Evolutionary conservation across 1,140 invertebrate genomes (phyloP).

Genomic region (Sinella curviseta): DNA sequence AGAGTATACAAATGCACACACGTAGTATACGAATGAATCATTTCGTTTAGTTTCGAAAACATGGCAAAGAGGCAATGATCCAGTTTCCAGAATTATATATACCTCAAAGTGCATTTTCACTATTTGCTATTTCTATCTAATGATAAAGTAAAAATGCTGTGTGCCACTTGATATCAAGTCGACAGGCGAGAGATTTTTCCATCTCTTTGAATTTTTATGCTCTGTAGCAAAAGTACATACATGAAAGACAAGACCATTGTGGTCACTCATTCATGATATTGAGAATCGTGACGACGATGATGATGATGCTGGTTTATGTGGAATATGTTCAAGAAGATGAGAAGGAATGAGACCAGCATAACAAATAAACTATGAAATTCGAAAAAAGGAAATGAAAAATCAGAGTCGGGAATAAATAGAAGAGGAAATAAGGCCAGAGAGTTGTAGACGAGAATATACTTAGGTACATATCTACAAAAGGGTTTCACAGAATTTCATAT

Average conservation of each 20-base stretch:
- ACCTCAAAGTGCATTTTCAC: not conserved
- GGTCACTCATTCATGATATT: conserved; percentile 26
- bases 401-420: not conserved
- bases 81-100: not conserved
- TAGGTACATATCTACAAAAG: no score
- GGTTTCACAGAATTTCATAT: no score
- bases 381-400: not conserved
- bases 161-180: not conserved
- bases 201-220: conserved; percentile 11
- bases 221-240: no score
- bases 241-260: conserved; percentile 11
- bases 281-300: not conserved
- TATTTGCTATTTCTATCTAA: not conserved
- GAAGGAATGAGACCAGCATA: conserved; percentile 16
- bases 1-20: no score
- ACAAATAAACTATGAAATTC: not conserved
- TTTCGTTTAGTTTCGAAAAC: no score
- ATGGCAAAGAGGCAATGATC: no score
- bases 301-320: no score
- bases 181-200: not conserved
- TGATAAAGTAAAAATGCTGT: not conserved
- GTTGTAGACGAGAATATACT: no score
- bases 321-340: not conserved
- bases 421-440: not conserved
- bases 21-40: no score